Evolutionary conservation across 2,888 invertebrate genomes (phyloP), one percentile per base, ranked within the genome.

Genomic region (Oligia latruncula): DNA sequence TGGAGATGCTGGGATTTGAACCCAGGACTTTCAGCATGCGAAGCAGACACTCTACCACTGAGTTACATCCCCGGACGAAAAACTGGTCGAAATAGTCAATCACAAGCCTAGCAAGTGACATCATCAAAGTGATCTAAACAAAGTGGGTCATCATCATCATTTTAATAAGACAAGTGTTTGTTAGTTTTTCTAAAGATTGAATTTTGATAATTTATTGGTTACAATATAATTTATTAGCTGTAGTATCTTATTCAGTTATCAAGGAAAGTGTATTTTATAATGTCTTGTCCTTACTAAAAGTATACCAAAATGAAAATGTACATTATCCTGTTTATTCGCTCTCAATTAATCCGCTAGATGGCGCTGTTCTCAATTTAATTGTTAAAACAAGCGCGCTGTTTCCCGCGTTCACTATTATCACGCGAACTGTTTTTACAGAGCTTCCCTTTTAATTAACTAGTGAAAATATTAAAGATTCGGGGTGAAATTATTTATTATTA

Each of bases 1-100:
- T 97, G 97, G 97, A 97, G 97, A 96, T 97, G 97, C 97, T 97
- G 97, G 97, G 97, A 97, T 97, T 97, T 97, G 97, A 97, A 97
- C 97, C 97, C 97, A 97, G 97, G 97, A 97, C 97, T 97, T 97
- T 97, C 97, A 97, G 97, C 97, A 97, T 97, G 97, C 97, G 97
- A 97, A 97, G 97, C 97, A 97, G 97, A 97, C 97, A 97, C 97
- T 97, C 96, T 96, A 96, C 96, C 96, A 96, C 96, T 96, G 95
- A 96, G 96, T 96, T 96, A 96, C 95, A 96, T 93, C 96, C 96
- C 96, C 96, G 81, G n/a, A 0, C 87, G 6, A 0, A 0, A 0
- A 0, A 0, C 0, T 0, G 0, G 3, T 0, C 40, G 86, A 93
- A 94, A 94, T 91, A 88, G 55, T 29, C 0, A 2, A 72, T 5